Evolutionary conservation across 2,888 invertebrate genomes (phyloP), one percentile per base, ranked within the genome.

Genomic region (Ophonus ardosiacus): DNA sequence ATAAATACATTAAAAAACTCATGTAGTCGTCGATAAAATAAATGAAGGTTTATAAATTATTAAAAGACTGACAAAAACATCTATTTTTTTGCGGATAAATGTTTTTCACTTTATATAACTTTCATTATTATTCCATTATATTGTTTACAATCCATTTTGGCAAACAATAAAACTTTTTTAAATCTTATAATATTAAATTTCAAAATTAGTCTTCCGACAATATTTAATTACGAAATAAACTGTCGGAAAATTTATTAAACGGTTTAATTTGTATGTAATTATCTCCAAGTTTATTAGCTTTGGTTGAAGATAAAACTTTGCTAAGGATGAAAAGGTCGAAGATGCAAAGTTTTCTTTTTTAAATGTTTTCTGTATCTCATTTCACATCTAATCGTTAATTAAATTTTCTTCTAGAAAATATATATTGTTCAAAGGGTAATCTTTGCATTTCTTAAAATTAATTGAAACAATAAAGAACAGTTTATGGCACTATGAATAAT

Each of bases 231-330:
- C 15, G 68, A 68, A 24, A 31, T 68, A 38, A 38, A 68, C 38
- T 68, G 68, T 68, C 13, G 38, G 38, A 38, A 38, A 68, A 68
- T 68, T 68, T 31, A 68, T 68, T 24, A 68, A 68, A 68, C 38
- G 68, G 24, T 68, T 68, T 68, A 68, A 68, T 21, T 24, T 15
- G 24, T 68, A 38, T 68, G 24, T 68, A 68, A 68, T 68, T 68
- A 68, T 68, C 68, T 68, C 17, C 13, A 68, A 68, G 68, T 68
- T 68, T 68, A 68, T 68, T 68, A 38, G 68, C 68, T 68, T 68
- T 68, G 68, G 15, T 68, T n/a, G 31, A 68, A 68, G 68, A 68
- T 68, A 68, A 68, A 68, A 68, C 31, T 68, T 68, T 38, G 13
- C 15, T 38, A 68, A 68, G 68, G 38, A 68, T 24, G 68, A 31